Conservation (phyloP, 2,797 vertebrate species). For the Lemur catta region DNA sequence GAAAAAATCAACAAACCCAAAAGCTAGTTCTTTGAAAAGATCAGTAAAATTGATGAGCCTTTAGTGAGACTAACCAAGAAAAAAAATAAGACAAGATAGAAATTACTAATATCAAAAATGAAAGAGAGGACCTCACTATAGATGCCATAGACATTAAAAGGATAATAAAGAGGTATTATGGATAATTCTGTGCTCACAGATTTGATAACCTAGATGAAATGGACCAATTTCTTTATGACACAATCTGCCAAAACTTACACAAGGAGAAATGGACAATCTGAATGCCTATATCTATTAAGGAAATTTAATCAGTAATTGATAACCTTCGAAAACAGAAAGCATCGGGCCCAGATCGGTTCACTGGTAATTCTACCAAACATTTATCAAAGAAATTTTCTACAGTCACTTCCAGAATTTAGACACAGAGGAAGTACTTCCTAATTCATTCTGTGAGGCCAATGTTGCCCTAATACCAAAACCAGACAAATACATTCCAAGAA, state of each 20-base stretch:
- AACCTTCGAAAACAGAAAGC: background rate
- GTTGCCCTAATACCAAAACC: background rate
- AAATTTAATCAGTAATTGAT: background rate
- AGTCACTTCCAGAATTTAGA: background rate
- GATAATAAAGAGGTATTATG: background rate
- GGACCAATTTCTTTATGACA: background rate
- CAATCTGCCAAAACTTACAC: background rate
- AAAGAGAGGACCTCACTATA: background rate
- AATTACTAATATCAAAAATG: background rate
- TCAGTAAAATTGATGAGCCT: background rate
- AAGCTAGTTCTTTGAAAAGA: background rate
- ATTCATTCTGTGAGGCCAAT: background rate
- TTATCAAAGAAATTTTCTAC: background rate
- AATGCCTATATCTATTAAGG: background rate
- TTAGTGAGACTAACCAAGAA: background rate
- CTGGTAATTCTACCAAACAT: background rate
- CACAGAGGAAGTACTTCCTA: background rate
- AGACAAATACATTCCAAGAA: background rate
- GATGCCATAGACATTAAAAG: background rate
- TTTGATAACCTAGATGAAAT: background rate
- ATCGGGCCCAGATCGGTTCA: background rate
- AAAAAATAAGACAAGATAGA: background rate
- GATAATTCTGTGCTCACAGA: background rate
- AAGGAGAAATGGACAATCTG: background rate
- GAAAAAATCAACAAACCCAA: background rate